These are phyloP conservation scores for Pocillopora grandis DNA, from an alignment of 92 coral and sea anemone species.

Conservation along the genomic window DNA sequence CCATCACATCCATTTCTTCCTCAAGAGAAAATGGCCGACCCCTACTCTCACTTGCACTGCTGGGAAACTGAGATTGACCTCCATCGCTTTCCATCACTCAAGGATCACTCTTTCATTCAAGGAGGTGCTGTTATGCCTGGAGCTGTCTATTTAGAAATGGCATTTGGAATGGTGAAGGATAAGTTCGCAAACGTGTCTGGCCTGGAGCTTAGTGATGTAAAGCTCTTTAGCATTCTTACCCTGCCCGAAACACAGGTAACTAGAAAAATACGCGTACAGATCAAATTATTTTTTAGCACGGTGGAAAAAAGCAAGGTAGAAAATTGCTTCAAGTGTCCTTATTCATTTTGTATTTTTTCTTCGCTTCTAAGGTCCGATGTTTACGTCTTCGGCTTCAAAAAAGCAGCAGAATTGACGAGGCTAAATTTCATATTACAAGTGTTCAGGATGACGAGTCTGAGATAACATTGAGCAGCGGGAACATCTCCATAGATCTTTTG, in stretches of 20 bases:
- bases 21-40: conserved; percentile 49
- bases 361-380: conserved; percentile 15
- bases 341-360: neutral
- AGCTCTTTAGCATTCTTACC: conserved; percentile 68
- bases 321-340: neutral
- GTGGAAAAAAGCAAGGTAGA: neutral
- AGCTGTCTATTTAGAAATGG: conserved; percentile 82
- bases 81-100: conserved; percentile 65
- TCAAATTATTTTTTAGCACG: neutral
- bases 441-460: conserved; percentile 58
- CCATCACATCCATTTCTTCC: conserved; percentile 64
- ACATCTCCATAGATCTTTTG: neutral
- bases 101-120: conserved; percentile 78
- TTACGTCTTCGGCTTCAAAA: conserved; percentile 53
- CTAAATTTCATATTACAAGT: conserved; percentile 45
- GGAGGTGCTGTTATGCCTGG: conserved; percentile 88
- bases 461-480: conserved; percentile 51
- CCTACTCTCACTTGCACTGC: conserved; percentile 69
- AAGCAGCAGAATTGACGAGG: conserved; percentile 25
- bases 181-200: conserved; percentile 45
- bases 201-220: conserved; percentile 48
- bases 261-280: neutral
- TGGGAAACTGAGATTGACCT: conserved; percentile 91
- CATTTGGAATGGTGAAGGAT: conserved; percentile 79
- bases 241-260: conserved; percentile 60